Percentiles rank a stretch among this genome's conserved stretches.
Evolutionary conservation across 35 echinoderm and acorn worm genomes (phyloP).

Genomic region (Heliocidaris erythrogramma): DNA sequence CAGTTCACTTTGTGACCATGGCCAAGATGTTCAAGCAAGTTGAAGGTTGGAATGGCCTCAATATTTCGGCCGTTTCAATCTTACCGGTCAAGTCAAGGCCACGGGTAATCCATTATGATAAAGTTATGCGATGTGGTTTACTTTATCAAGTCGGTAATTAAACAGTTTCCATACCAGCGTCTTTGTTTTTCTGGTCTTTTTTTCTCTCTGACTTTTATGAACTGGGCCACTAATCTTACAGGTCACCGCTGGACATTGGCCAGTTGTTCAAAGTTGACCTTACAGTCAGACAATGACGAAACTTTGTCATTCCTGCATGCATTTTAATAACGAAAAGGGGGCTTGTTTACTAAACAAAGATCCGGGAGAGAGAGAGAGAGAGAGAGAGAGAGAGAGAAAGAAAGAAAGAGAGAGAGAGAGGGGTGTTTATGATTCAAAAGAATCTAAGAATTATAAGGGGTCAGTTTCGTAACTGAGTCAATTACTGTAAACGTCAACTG

Average conservation of each 20-base stretch:
- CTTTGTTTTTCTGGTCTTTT: background rate
- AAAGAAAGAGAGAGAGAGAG: background rate
- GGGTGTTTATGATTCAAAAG: background rate
- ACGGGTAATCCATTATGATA: background rate
- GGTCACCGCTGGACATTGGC: background rate
- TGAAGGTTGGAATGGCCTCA: background rate
- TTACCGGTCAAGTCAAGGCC: background rate
- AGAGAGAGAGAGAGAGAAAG: background rate
- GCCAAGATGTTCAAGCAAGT: background rate
- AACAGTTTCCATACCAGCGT: background rate
- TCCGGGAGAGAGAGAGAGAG: background rate
- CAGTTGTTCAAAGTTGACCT: background rate
- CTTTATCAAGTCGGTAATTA: background rate
- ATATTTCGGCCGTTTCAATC: background rate
- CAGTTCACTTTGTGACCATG: background rate
- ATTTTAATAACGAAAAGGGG: background rate
- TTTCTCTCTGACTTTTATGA: background rate
- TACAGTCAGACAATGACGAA: background rate
- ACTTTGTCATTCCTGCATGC: background rate
- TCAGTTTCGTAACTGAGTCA: background rate
- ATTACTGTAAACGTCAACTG: background rate
- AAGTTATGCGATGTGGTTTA: constrained; percentile 7
- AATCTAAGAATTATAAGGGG: background rate
- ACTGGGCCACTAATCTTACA: background rate
- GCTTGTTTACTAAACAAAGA: background rate